Evolutionary conservation across 1,140 invertebrate species (phyloP).

Genomic region (Hydropsyche tenuis): DNA sequence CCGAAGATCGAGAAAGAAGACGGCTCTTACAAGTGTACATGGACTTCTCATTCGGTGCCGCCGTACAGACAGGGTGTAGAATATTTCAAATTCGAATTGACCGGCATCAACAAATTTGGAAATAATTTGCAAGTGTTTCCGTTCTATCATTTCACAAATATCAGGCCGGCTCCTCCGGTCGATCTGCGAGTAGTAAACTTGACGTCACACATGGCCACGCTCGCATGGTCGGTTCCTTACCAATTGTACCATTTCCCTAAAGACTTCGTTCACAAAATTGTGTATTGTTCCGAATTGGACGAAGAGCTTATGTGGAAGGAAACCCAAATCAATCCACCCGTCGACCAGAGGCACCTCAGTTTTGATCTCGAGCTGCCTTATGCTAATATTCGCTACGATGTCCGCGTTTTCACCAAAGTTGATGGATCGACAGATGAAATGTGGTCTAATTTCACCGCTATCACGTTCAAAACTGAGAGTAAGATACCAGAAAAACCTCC

Average conservation of each 20-base stretch:
- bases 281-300: constrained; percentile 69
- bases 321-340: background rate
- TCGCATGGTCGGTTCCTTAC: constrained; percentile 67
- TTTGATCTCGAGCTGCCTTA: constrained; percentile 63
- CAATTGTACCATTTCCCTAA: constrained; percentile 66
- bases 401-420: constrained; percentile 69
- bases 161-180: constrained; percentile 66
- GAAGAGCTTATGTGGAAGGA: constrained; percentile 64
- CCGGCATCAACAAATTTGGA: constrained; percentile 65
- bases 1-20: constrained; percentile 34
- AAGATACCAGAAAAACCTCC: constrained; percentile 68
- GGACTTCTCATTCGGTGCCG: constrained; percentile 65
- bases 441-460: constrained; percentile 69
- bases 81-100: constrained; percentile 64
- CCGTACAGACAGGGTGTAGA: constrained; percentile 68
- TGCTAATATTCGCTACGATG: constrained; percentile 72
- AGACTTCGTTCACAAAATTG: constrained; percentile 67
- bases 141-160: constrained; percentile 69
- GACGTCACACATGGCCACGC: constrained; percentile 64
- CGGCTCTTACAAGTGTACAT: constrained; percentile 59
- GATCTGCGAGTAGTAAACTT: constrained; percentile 64
- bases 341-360: background rate
- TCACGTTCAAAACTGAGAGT: constrained; percentile 66
- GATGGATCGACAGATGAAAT: constrained; percentile 60
- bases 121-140: constrained; percentile 57